Conservation (phyloP, 2,113 vertebrate species). For the Poecilia latipinna region DNA sequence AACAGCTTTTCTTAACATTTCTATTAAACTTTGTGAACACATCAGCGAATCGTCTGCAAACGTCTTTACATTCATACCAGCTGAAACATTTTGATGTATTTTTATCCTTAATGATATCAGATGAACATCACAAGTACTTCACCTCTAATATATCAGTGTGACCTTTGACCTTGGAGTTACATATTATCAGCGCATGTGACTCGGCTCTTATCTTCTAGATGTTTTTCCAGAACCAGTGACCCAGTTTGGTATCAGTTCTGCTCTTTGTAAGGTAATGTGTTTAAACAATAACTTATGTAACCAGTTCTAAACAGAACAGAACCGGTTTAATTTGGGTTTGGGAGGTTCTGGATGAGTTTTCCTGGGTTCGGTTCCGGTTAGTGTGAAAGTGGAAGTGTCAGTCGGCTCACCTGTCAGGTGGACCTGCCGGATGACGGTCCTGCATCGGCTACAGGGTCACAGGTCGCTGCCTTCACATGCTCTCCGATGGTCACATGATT, state of each 20-base stretch:
- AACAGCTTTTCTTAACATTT: too few species aligned
- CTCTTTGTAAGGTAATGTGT: not conserved
- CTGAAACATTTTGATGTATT: too few species aligned
- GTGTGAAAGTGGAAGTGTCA: not conserved
- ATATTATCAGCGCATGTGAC: not conserved
- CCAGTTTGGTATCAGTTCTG: not conserved
- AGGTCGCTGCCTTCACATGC: not conserved
- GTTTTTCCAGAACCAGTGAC: not conserved
- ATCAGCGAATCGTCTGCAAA: not conserved
- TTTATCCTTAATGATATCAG: too few species aligned
- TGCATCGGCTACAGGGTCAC: not conserved
- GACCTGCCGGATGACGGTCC: slow-evolving; percentile 14
- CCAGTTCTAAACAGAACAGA: too few species aligned
- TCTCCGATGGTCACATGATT: not conserved
- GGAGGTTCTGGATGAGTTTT: not conserved
- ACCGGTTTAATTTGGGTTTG: too few species aligned
- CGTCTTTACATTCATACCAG: too few species aligned
- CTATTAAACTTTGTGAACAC: not conserved
- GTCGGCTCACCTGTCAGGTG: slow-evolving; percentile 16
- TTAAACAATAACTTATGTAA: too few species aligned
- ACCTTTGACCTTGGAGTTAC: not conserved
- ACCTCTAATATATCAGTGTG: too few species aligned
- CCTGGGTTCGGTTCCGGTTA: not conserved
- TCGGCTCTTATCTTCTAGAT: too few species aligned
- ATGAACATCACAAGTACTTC: too few species aligned